These are phyloP conservation scores for Carcina quercana DNA, from an alignment of 2,888 invertebrate genomes.

Conservation along the genomic window DNA sequence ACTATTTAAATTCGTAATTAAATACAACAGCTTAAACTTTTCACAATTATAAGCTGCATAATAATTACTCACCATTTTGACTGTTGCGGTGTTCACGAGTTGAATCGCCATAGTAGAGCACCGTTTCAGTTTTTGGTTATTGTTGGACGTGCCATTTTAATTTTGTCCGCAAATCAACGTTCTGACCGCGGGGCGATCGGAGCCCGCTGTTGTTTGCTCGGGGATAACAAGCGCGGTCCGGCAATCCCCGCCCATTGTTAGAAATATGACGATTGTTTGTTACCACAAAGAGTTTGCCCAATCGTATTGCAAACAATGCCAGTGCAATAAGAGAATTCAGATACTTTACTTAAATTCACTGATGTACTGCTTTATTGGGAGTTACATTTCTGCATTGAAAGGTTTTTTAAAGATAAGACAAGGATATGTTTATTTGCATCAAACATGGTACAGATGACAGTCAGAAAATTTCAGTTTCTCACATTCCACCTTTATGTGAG, in stretches of 20 bases:
- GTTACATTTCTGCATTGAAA: too few relatives aligned
- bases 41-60: background rate
- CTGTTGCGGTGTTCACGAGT: background rate
- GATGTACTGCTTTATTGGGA: too few relatives aligned
- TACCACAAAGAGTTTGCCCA: constrained; percentile 23
- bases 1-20: too few relatives aligned
- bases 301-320: constrained; percentile 22
- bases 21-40: background rate
- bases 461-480: too few relatives aligned
- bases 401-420: too few relatives aligned
- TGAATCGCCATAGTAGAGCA: constrained; percentile 9
- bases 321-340: too few relatives aligned
- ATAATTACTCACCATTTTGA: background rate
- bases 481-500: too few relatives aligned
- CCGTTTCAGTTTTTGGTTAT: constrained; percentile 21
- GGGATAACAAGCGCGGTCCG: constrained; percentile 28
- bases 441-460: too few relatives aligned
- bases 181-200: constrained; percentile 32
- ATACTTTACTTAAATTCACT: too few relatives aligned
- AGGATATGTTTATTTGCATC: too few relatives aligned
- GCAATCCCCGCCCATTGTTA: constrained; percentile 36
- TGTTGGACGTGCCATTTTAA: constrained; percentile 31
- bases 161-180: constrained; percentile 35
- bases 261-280: constrained; percentile 48
- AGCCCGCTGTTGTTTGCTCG: constrained; percentile 32